Percentiles rank a stretch among this genome's conserved stretches.
Evolutionary conservation across 2,888 invertebrate species (phyloP).

Genomic region (Notodonta dromedarius): DNA sequence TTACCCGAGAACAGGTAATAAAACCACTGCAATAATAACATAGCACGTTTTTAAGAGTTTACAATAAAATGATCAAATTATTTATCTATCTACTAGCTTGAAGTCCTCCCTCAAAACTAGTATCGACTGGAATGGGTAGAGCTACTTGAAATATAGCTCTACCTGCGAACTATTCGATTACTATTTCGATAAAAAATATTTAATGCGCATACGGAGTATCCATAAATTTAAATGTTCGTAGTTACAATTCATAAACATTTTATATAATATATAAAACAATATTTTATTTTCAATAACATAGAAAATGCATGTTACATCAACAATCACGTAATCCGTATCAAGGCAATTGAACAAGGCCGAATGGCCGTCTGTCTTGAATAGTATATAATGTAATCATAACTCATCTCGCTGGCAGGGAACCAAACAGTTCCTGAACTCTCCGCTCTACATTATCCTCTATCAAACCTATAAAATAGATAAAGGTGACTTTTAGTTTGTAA

Average conservation of each 20-base stretch:
- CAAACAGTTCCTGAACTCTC: constrained; percentile 14
- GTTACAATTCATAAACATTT: neutral
- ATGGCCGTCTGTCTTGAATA: neutral
- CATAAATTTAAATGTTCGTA: neutral
- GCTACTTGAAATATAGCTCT: neutral
- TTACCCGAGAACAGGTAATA: constrained; percentile 70
- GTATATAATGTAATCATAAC: constrained; percentile 19
- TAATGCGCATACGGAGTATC: neutral
- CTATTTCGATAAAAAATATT: no score
- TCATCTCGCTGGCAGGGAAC: constrained; percentile 19
- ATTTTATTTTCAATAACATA: constrained; percentile 1
- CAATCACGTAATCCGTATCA: constrained; percentile 3
- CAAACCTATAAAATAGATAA: constrained; percentile 12
- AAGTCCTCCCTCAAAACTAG: no score
- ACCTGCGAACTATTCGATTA: no score
- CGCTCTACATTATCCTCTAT: constrained; percentile 14
- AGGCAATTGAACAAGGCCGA: constrained; percentile 6
- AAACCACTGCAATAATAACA: neutral
- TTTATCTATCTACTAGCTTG: no score
- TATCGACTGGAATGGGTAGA: neutral
- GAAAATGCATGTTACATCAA: constrained; percentile 2
- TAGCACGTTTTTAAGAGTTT: neutral
- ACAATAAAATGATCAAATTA: no score
- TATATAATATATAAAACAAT: neutral
- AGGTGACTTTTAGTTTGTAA: constrained; percentile 8